These are phyloP conservation scores for cattle (Bos taurus) DNA, from an alignment of 2,113 vertebrate genomes.

Conservation along the genomic window ARS-UCD2.0 NC_037332.1:70402501-70403000, in stretches of 20 bases:
- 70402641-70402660: not conserved
- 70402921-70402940: not conserved
- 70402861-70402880: not conserved
- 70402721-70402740: not conserved
- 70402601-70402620: conserved; percentile 5
- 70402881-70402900: not conserved
- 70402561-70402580: not conserved
- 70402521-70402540: not conserved
- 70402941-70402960: not conserved
- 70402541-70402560: conserved; percentile 5
- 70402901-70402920: not conserved
- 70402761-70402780: not conserved
- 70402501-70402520: not conserved
- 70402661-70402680: not conserved
- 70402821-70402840: not conserved
- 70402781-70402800: not conserved
- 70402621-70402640: conserved; percentile 15
- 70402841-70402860: not conserved
- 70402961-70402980: not conserved
- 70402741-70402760: not conserved
- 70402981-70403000: not conserved
- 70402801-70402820: not conserved
- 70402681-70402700: not conserved
- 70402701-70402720: not conserved
- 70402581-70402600: not conserved